Evolutionary conservation across 1,140 invertebrate genomes (phyloP).

Genomic region (Eumaeus atala): DNA sequence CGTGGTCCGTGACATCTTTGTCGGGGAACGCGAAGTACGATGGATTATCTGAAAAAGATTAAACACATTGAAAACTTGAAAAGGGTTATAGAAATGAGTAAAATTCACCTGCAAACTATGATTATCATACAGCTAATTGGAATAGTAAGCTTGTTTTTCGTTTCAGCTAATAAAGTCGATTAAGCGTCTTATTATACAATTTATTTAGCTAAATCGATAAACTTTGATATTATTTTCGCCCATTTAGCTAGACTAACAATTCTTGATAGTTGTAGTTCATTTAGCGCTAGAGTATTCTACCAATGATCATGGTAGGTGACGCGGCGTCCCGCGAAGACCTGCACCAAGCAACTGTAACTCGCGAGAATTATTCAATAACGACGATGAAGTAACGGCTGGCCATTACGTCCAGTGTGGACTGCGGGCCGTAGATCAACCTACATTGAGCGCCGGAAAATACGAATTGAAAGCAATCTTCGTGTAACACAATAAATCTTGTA

Average conservation of each 20-base stretch:
- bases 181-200: too few species aligned
- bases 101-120: neutral
- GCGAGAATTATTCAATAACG: conserved; percentile 70
- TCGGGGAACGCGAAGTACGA: conserved; percentile 75
- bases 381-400: conserved; percentile 67
- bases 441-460: conserved; percentile 67
- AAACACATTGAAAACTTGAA: too few species aligned
- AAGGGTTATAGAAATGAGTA: neutral
- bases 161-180: too few species aligned
- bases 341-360: conserved; percentile 39
- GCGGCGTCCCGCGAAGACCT: conserved; percentile 34
- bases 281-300: conserved; percentile 26
- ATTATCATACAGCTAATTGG: too few species aligned
- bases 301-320: conserved; percentile 43
- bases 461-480: conserved; percentile 68
- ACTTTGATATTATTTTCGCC: too few species aligned
- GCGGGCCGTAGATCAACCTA: conserved; percentile 57
- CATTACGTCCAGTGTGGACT: conserved; percentile 51
- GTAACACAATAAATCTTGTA: conserved; percentile 38
- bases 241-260: conserved; percentile 12
- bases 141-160: too few species aligned
- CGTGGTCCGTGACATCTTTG: conserved; percentile 52
- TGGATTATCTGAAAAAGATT: conserved; percentile 72
- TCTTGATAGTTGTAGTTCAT: conserved; percentile 8
- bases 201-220: too few species aligned